These are phyloP conservation scores for Athalia cordata DNA, from an alignment of 2,888 invertebrate genomes.

Conservation along the genomic window DNA sequence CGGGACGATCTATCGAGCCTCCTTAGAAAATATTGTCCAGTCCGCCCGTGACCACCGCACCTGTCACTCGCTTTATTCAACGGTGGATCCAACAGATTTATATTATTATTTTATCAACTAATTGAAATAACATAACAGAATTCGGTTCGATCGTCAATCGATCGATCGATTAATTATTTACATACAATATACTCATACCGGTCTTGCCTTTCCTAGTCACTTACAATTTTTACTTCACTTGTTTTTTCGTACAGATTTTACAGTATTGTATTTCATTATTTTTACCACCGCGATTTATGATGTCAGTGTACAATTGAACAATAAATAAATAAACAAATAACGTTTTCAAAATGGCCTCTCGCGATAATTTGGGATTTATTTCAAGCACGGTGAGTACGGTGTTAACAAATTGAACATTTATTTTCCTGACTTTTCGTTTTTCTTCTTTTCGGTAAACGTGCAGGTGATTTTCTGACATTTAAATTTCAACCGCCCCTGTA, in stretches of 20 bases:
- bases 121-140: conserved; percentile 1
- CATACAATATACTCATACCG: no score
- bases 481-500: no score
- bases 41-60: conserved; percentile 69
- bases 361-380: conserved; percentile 69
- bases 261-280: no score
- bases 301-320: background rate
- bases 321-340: conserved; percentile 2
- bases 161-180: no score
- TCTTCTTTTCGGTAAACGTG: no score
- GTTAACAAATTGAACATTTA: background rate
- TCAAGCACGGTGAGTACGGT: conserved; percentile 66
- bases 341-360: conserved; percentile 60
- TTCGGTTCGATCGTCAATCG: no score
- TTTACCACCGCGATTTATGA: no score
- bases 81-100: background rate
- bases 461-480: no score
- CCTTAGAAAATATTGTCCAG: conserved; percentile 55
- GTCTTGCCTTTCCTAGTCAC: no score
- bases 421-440: background rate
- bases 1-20: background rate
- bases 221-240: no score
- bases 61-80: conserved; percentile 61
- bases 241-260: no score
- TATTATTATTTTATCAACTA: background rate